Evolutionary conservation across 1,140 invertebrate species (phyloP), one percentile per base, ranked within the genome.

Genomic region (Frieseomelitta varia): DNA sequence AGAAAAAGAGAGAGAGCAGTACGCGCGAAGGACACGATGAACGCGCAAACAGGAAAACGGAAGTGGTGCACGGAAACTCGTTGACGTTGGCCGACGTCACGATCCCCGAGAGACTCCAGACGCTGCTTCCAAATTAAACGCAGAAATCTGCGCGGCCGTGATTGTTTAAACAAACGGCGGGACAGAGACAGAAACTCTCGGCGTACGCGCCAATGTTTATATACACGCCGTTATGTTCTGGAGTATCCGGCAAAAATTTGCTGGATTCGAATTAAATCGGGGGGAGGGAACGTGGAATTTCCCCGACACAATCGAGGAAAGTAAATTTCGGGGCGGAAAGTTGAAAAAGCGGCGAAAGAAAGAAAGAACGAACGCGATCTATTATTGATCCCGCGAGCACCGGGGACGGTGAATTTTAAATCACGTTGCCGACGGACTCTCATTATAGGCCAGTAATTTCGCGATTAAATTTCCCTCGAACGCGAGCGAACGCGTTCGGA

Each of bases 91-190:
- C 0, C 24, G 24, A 69, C 39, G 39, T 69, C 1, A 72, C 69
- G 14, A 24, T 21, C 24, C 69, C 8, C 39, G 69, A 51, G 39
- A 51, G 69, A 15, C 55, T 56, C 69, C 47, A 71, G 69, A 47
- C n/a, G n/a, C 39, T 8, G 24, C 47, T 15, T 47, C 69, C 17
- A 51, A 72, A 72, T 72, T 72, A 72, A 72, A 72, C 69, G 17
- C 15, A 72, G 47, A 51, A 51, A 72, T 72, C 47, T 51, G 69
- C 69, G 17, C 47, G 24, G 1, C 58, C 12, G 69, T 24, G 39
- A 72, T 72, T 72, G 47, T 72, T 72, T 72, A 72, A 72, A 72
- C 69, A 72, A 72, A 72, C 69, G n/a, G 14, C 24, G 39, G 21
- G 68, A 0, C 69, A 51, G n/a, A 72, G 47, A 51, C 47, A 10